phyloP scores from a whole-genome alignment of 2,888 invertebrate species.

The Pachydiplax longipennis region DNA sequence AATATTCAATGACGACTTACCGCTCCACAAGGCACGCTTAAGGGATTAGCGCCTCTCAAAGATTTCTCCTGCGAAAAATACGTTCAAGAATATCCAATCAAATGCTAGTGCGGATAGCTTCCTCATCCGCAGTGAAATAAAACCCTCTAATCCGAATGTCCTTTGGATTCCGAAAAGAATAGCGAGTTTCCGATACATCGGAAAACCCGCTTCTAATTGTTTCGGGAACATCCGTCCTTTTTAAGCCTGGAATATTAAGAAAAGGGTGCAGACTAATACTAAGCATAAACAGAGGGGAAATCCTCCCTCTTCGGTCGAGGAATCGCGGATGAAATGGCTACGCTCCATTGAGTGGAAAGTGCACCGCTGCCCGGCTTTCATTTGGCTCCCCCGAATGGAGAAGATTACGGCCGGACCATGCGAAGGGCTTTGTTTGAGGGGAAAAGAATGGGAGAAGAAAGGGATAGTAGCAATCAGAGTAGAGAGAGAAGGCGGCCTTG shows the following conservation, averaged over 20 bases:
- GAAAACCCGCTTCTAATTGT: background rate
- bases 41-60: background rate
- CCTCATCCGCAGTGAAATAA: background rate
- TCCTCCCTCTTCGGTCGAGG: background rate
- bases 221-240: background rate
- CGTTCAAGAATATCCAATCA: background rate
- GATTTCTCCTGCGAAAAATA: background rate
- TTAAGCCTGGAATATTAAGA: background rate
- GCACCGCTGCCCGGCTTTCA: background rate
- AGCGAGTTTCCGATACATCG: background rate
- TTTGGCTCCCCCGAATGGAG: background rate
- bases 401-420: background rate
- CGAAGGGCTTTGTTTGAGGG: background rate
- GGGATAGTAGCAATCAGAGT: background rate
- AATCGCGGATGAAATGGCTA: background rate
- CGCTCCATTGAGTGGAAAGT: slow-evolving; percentile 1
- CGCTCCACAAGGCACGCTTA: background rate
- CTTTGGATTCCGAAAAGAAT: background rate
- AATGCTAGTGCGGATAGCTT: too few species aligned
- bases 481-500: background rate
- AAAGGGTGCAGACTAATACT: background rate
- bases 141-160: background rate
- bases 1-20: slow-evolving; percentile 5
- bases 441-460: background rate
- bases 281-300: background rate